These are phyloP conservation scores for Heliothis peltigera DNA, from an alignment of 2,888 invertebrate species.

Conservation along the genomic window DNA sequence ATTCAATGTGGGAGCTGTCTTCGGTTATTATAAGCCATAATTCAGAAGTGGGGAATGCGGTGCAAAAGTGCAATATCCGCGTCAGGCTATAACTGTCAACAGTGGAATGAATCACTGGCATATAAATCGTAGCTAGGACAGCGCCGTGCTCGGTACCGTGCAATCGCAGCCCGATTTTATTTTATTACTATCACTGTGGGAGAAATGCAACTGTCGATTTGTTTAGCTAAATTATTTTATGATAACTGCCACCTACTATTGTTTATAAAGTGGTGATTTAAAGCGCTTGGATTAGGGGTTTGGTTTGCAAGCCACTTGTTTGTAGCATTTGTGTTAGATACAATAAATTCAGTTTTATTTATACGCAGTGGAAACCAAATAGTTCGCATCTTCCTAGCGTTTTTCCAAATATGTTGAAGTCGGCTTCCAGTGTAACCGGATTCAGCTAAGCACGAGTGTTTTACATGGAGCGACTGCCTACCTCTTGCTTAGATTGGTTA, in stretches of 20 bases:
- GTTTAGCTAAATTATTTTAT: constrained; percentile 81
- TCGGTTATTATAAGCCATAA: constrained; percentile 82
- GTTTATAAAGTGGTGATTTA: constrained; percentile 65
- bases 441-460: too few species aligned
- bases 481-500: too few species aligned
- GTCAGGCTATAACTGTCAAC: constrained; percentile 86
- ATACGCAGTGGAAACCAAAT: constrained; percentile 17
- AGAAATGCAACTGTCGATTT: constrained; percentile 77
- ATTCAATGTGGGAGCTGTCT: constrained; percentile 68
- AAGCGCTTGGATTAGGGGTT: constrained; percentile 39
- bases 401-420: too few species aligned
- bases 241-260: constrained; percentile 64
- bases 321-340: constrained; percentile 18
- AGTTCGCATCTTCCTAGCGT: too few species aligned
- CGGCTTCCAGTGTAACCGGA: too few species aligned
- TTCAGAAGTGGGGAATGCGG: constrained; percentile 81
- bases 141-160: constrained; percentile 73
- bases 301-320: constrained; percentile 27
- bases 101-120: constrained; percentile 85
- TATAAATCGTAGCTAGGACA: constrained; percentile 84
- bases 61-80: constrained; percentile 87
- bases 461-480: too few species aligned
- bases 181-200: constrained; percentile 77
- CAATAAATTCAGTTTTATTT: constrained; percentile 4
- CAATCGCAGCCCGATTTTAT: constrained; percentile 81